phyloP scores from a whole-genome alignment of 2,888 invertebrate genomes.

The Habrosyne pyritoides region DNA sequence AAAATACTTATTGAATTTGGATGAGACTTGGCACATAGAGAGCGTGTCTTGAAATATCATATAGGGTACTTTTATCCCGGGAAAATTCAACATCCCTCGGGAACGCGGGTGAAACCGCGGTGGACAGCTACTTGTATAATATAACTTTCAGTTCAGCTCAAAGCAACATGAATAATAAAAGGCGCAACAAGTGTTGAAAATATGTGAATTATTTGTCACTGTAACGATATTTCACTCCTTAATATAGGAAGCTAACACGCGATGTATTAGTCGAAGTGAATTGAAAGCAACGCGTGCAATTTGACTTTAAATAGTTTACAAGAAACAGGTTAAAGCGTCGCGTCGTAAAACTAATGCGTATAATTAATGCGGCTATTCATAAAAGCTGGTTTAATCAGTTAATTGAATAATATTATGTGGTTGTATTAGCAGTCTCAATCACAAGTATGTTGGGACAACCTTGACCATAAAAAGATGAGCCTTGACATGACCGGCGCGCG shows the following conservation, averaged over 20 bases:
- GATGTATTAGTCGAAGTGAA: not conserved
- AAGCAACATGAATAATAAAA: too few relatives aligned
- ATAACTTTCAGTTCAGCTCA: too few relatives aligned
- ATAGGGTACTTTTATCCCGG: too few relatives aligned
- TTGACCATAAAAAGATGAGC: conserved; percentile 49
- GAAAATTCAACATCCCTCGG: too few relatives aligned
- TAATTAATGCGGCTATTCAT: conserved; percentile 1
- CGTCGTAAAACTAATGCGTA: not conserved
- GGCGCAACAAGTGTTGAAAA: not conserved
- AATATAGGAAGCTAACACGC: not conserved
- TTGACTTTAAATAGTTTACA: not conserved
- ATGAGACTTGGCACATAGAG: too few relatives aligned
- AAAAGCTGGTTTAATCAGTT: conserved; percentile 18
- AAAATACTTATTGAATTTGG: too few relatives aligned
- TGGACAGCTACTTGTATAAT: too few relatives aligned
- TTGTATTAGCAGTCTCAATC: not conserved
- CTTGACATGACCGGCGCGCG: conserved; percentile 47
- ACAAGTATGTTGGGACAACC: conserved; percentile 30
- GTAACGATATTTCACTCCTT: not conserved
- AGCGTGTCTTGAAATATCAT: too few relatives aligned
- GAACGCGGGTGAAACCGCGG: too few relatives aligned
- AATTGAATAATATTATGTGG: conserved; percentile 29
- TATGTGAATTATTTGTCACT: not conserved
- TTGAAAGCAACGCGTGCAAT: not conserved
- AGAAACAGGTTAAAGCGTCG: not conserved